phyloP scores from a whole-genome alignment of 2,113 vertebrate genomes.

The Verasper variegatus region DNA sequence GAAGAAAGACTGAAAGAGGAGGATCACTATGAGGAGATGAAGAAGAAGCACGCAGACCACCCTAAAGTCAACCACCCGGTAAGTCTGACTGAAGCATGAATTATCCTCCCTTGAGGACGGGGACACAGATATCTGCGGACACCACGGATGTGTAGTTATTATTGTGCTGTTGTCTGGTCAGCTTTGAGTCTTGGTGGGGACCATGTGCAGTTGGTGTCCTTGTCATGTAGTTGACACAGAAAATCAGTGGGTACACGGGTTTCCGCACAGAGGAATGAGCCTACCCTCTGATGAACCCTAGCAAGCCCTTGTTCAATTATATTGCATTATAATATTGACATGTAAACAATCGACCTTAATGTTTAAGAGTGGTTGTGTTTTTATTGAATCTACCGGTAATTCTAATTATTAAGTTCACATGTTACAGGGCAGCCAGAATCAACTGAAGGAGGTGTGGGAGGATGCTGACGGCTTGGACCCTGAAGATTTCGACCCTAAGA shows the following conservation, averaged over 20 bases:
- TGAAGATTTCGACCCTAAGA: constrained; percentile 96
- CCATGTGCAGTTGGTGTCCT: no score
- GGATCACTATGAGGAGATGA: constrained; percentile 93
- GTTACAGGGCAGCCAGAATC: constrained; percentile 94
- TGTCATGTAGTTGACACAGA: no score
- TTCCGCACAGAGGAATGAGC: no score
- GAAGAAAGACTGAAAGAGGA: constrained; percentile 91
- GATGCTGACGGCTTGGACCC: constrained; percentile 96
- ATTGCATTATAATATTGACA: not conserved
- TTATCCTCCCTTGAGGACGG: not conserved
- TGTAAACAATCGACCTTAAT: no score
- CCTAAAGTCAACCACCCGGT: constrained; percentile 98
- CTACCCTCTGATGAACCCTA: not conserved
- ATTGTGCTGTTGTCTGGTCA: no score
- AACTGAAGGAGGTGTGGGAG: constrained; percentile 98
- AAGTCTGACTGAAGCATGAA: constrained; percentile 48
- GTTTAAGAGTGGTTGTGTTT: no score
- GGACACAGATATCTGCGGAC: no score
- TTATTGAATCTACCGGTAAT: not conserved
- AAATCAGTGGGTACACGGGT: no score
- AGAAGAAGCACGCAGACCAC: constrained; percentile 94
- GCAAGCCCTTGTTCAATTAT: no score
- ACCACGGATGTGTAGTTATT: no score
- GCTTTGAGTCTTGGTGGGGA: no score
- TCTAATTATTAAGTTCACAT: constrained; percentile 17